Evolutionary conservation across 2,113 vertebrate species (phyloP).

Genomic region (Podocnemis expansa): DNA sequence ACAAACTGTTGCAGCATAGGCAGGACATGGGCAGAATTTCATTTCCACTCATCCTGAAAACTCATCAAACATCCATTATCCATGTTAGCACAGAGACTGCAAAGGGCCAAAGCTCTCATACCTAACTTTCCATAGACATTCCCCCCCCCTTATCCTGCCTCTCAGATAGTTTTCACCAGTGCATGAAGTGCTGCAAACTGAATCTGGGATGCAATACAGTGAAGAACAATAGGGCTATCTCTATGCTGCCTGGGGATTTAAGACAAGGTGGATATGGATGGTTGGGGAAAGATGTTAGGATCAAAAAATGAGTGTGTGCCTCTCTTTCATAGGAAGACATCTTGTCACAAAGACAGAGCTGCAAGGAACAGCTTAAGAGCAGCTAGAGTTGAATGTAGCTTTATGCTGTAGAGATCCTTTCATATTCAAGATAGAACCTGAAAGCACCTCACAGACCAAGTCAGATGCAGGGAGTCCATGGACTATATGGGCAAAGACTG

Average conservation of each 20-base stretch:
- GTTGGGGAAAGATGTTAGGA: background rate
- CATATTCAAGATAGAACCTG: background rate
- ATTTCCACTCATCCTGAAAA: background rate
- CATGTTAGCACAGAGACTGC: background rate
- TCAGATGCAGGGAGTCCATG: no score
- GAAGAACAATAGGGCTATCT: background rate
- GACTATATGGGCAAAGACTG: background rate
- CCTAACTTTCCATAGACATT: background rate
- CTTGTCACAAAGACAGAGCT: background rate
- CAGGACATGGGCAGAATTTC: background rate
- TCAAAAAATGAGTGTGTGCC: background rate
- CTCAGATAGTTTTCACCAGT: background rate
- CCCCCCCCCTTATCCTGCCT: background rate
- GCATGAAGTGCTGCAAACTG: background rate
- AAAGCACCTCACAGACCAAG: background rate
- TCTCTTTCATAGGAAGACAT: background rate
- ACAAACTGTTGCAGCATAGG: background rate
- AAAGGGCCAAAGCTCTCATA: background rate
- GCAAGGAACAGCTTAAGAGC: background rate
- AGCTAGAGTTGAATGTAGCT: background rate
- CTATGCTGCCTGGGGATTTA: background rate
- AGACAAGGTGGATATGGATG: background rate
- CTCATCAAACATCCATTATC: background rate
- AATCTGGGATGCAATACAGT: background rate
- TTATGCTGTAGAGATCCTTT: background rate